Conservation (phyloP, 2,888 invertebrate genomes). For the Nineta flava region DNA sequence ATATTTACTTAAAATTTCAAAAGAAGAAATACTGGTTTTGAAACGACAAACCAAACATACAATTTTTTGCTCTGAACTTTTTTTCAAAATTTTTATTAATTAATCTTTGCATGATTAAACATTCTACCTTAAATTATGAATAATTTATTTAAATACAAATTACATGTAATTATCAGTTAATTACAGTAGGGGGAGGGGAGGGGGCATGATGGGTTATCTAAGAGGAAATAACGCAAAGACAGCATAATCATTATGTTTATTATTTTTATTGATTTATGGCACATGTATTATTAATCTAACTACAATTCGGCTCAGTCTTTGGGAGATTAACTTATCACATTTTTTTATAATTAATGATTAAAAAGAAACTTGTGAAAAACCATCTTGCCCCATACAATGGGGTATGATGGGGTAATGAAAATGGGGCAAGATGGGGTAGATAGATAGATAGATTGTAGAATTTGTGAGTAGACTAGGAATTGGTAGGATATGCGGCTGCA, state of each 20-base stretch:
- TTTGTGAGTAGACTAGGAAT: too few relatives aligned
- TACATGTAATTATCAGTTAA: too few relatives aligned
- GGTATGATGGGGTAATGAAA: conserved; percentile 1
- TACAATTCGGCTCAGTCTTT: conserved; percentile 13
- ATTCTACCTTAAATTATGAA: too few relatives aligned
- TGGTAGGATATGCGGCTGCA: too few relatives aligned
- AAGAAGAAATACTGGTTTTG: too few relatives aligned
- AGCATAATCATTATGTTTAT: neutral
- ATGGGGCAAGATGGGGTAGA: neutral
- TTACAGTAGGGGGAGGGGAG: neutral
- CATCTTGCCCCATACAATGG: conserved; percentile 12
- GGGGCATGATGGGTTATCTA: neutral
- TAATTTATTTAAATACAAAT: too few relatives aligned
- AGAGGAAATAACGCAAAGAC: neutral
- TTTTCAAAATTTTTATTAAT: too few relatives aligned
- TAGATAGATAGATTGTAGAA: too few relatives aligned
- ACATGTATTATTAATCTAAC: conserved; percentile 9
- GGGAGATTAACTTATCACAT: conserved; percentile 11
- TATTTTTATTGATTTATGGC: conserved; percentile 5
- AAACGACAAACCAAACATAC: too few relatives aligned
- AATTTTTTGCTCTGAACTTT: too few relatives aligned
- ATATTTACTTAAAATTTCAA: too few relatives aligned
- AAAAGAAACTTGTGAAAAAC: conserved; percentile 8
- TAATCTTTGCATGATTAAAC: too few relatives aligned
- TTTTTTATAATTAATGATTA: conserved; percentile 5